Base-by-base conservation (phyloP, 2,113 vertebrate genomes). In the Eptesicus fuscus region DNA sequence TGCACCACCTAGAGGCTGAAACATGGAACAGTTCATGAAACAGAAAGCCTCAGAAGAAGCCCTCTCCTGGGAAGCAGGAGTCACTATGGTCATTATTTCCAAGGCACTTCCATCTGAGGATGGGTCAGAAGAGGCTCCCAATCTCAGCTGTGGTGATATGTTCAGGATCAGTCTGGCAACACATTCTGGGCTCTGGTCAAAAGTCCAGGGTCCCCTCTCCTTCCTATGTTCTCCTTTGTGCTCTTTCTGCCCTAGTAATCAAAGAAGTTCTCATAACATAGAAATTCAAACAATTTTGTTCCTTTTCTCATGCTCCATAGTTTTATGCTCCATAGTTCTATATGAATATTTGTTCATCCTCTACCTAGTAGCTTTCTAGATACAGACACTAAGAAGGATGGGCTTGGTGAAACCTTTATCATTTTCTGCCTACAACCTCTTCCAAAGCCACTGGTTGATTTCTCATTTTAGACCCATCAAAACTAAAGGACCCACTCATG, bases 1-100 rank as follows among this genome's bases (percentile, higher is more conserved):
- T 85, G 70, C 74, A 42, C 96, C 93, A 94, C 87, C 92, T 97
- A 92, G 93, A 96, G 96, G 90, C 80, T 82, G 11, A 47, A 73
- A 71, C 25, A 61, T 67, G 47, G 53, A 96, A 88, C 76, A 44
- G 65, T 25, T 70, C 91, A 44, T 37, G 82, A 76, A 83, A 88
- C n/a, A 18, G 79, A 70, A 22, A 22, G 16, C 4, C 28, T 16
- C 14, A 2, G 9, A 76, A 51, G 56, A 5, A 20, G 32, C 18
- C 79, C 49, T 67, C 84, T n/a, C 25, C 47, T 59, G 28, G 67
- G 16, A 44, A 28, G 16, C 77, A 51, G 35, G 22, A 37, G 30
- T 32, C 37, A 51, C 5, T 1, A 9, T 14, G 25, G 40, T 80
- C 25, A 23, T 35, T 76, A 14, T 37, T 70, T 70, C 35, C 85